These are phyloP conservation scores for Neodiprion virginianus DNA, from an alignment of 1,140 invertebrate genomes.

Conservation along the genomic window DNA sequence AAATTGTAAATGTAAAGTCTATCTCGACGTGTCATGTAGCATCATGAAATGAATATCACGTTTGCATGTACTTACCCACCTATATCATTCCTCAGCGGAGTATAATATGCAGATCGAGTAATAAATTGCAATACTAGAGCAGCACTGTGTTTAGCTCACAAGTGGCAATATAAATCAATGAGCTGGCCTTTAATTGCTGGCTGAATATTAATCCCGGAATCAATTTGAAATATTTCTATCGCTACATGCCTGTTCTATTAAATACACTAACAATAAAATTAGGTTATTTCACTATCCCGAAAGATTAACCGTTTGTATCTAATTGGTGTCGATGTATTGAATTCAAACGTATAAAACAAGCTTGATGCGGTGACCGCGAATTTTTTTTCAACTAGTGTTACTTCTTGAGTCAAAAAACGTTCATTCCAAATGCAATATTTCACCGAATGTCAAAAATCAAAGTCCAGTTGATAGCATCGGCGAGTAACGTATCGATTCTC, in stretches of 20 bases:
- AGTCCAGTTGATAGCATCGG: no score
- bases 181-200: neutral
- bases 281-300: no score
- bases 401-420: no score
- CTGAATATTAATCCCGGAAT: neutral
- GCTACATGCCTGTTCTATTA: neutral
- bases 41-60: neutral
- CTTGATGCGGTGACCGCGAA: no score
- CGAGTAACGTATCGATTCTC: no score
- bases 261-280: no score
- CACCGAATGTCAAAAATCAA: no score
- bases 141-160: neutral
- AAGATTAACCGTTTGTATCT: no score
- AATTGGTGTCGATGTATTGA: no score
- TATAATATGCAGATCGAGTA: neutral
- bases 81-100: neutral
- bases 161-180: slow-evolving; percentile 2
- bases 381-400: no score
- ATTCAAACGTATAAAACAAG: no score
- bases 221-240: neutral
- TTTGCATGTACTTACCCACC: neutral
- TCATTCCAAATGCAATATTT: no score
- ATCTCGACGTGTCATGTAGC: neutral
- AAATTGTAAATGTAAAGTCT: neutral
- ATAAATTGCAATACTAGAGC: slow-evolving; percentile 4